Conservation (phyloP, 2,113 vertebrate species). For the Toxotes jaculatrix region DNA sequence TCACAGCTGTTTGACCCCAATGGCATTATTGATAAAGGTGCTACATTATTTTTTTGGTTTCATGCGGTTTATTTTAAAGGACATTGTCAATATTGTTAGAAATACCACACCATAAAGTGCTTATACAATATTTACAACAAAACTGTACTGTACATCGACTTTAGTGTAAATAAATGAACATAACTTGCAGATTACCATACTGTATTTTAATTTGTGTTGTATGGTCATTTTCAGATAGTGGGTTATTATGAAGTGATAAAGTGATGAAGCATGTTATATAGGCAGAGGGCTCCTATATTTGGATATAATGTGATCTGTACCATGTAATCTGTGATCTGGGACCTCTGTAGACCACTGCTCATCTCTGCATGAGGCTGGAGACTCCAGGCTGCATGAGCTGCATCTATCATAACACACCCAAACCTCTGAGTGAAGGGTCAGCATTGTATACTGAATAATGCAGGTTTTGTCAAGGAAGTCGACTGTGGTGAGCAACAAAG, state of each 20-base stretch:
- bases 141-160: conserved; percentile 73
- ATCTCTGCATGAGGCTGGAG: not conserved
- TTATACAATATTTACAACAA: conserved; percentile 62
- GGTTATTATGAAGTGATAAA: not conserved
- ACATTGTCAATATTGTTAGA: conserved; percentile 60
- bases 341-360: not conserved
- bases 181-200: conserved; percentile 52
- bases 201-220: conserved; percentile 46
- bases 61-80: conserved; percentile 56
- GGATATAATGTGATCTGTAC: too few relatives aligned
- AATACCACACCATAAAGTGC: conserved; percentile 79
- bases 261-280: not conserved
- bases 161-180: conserved; percentile 81
- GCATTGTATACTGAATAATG: too few relatives aligned
- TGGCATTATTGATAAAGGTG: conserved; percentile 79
- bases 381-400: too few relatives aligned
- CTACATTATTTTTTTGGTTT: conserved; percentile 76
- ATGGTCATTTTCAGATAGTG: not conserved
- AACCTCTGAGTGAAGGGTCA: too few relatives aligned
- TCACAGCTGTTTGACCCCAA: conserved; percentile 56
- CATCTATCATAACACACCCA: not conserved
- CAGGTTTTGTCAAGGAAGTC: too few relatives aligned
- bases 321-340: too few relatives aligned
- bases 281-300: not conserved
- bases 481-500: not conserved